phyloP scores from a whole-genome alignment of 23 tunicate genomes.

The Diplosoma virens region DNA sequence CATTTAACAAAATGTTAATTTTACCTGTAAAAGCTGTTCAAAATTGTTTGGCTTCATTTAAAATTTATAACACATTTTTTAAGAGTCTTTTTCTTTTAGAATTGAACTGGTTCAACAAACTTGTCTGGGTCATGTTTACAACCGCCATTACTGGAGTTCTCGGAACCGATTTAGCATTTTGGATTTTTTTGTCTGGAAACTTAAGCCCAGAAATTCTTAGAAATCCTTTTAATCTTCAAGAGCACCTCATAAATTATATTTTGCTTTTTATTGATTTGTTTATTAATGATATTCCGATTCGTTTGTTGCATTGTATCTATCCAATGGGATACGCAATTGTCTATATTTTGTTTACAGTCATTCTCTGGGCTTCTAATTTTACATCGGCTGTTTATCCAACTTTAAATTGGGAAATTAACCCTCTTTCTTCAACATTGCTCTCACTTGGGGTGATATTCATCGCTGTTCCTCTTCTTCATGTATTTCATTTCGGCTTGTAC shows the following conservation, averaged over 20 bases:
- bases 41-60: no score
- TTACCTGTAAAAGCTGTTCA: no score
- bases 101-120: slow-evolving; percentile 50
- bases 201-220: neutral
- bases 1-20: no score
- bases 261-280: slow-evolving; percentile 42
- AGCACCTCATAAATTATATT: slow-evolving; percentile 48
- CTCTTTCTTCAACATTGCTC: slow-evolving; percentile 23
- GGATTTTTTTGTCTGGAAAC: slow-evolving; percentile 33
- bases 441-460: neutral
- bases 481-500: slow-evolving; percentile 21
- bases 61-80: no score
- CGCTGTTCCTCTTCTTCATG: slow-evolving; percentile 23
- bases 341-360: slow-evolving; percentile 45
- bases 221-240: slow-evolving; percentile 46
- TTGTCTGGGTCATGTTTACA: slow-evolving; percentile 43
- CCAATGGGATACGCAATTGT: slow-evolving; percentile 35
- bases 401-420: slow-evolving; percentile 42
- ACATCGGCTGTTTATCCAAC: slow-evolving; percentile 39
- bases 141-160: slow-evolving; percentile 26
- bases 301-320: slow-evolving; percentile 61
- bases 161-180: slow-evolving; percentile 39
- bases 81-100: slow-evolving; percentile 38
- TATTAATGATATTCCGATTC: slow-evolving; percentile 25
- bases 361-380: slow-evolving; percentile 41